These are phyloP conservation scores for Mustela nigripes DNA, from an alignment of 2,113 vertebrate genomes.

Conservation along the genomic window DNA sequence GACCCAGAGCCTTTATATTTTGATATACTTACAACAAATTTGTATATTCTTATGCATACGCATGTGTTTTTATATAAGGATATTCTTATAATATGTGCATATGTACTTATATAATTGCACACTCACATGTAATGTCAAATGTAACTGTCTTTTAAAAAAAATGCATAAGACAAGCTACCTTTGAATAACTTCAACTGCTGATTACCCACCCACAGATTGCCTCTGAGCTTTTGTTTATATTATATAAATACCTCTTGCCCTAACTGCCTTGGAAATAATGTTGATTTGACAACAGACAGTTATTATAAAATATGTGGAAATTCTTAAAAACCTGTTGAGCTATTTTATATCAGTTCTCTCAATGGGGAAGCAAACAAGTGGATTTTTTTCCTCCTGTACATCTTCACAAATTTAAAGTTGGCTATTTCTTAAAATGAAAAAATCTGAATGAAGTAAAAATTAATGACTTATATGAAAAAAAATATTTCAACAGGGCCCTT, in stretches of 20 bases:
- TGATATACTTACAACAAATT: background rate
- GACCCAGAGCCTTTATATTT: constrained; percentile 31
- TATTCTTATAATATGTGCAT: background rate
- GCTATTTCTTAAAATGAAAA: constrained; percentile 58
- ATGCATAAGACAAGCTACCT: background rate
- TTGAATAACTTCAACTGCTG: constrained; percentile 29
- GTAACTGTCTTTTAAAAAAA: background rate
- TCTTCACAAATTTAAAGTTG: constrained; percentile 43
- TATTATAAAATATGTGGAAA: background rate
- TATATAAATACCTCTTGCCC: background rate
- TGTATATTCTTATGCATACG: background rate
- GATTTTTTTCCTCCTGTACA: background rate
- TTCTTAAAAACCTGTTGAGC: background rate
- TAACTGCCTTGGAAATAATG: background rate
- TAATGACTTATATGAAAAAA: constrained; percentile 22
- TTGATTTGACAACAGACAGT: background rate
- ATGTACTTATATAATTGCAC: background rate
- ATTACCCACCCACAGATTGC: background rate
- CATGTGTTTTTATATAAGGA: background rate
- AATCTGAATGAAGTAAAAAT: constrained; percentile 52
- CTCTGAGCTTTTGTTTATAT: background rate
- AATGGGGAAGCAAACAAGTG: background rate
- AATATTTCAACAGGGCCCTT: background rate
- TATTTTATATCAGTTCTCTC: constrained; percentile 42
- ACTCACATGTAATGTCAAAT: background rate